A percentile compares a stretch with the other conserved stretches of the same genome.
phyloP scores from a whole-genome alignment of 1,140 invertebrate genomes.

The Ceratitis capitata region DNA sequence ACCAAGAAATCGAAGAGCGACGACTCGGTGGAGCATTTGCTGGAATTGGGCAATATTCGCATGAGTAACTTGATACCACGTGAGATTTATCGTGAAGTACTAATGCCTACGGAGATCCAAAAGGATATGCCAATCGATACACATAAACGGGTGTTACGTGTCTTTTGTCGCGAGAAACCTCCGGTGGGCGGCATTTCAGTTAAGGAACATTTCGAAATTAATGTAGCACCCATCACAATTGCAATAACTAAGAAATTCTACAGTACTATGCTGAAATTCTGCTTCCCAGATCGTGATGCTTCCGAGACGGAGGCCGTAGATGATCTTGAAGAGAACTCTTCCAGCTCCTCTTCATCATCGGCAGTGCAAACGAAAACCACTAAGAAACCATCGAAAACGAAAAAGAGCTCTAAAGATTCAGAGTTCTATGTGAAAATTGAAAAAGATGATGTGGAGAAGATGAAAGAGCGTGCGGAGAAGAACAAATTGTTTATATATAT shows the following conservation, averaged over 20 bases:
- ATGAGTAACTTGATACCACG: constrained; percentile 96
- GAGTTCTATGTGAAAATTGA: constrained; percentile 90
- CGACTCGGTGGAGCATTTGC: constrained; percentile 95
- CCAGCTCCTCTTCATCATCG: constrained; percentile 60
- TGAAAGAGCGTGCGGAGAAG: constrained; percentile 92
- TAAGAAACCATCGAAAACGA: constrained; percentile 63
- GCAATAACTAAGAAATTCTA: constrained; percentile 98
- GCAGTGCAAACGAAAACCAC: constrained; percentile 64
- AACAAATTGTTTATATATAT: constrained; percentile 99
- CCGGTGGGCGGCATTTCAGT: constrained; percentile 97
- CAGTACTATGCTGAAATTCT: constrained; percentile 97
- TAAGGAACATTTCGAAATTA: constrained; percentile 98
- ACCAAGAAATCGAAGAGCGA: constrained; percentile 97
- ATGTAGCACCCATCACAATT: constrained; percentile 92
- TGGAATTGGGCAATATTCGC: constrained; percentile 96
- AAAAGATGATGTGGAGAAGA: constrained; percentile 92
- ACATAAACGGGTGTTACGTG: constrained; percentile 82
- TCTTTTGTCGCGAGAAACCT: constrained; percentile 90
- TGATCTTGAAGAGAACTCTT: constrained; percentile 68
- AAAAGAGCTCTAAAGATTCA: constrained; percentile 77
- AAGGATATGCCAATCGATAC: constrained; percentile 88
- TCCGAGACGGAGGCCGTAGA: constrained; percentile 77
- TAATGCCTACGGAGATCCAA: constrained; percentile 87
- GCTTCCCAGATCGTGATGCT: constrained; percentile 96
- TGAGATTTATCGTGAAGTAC: constrained; percentile 92